These are phyloP conservation scores for Sebastiscus albofasciatus DNA, from an alignment of 2,797 vertebrate genomes.

Conservation along the genomic window DNA sequence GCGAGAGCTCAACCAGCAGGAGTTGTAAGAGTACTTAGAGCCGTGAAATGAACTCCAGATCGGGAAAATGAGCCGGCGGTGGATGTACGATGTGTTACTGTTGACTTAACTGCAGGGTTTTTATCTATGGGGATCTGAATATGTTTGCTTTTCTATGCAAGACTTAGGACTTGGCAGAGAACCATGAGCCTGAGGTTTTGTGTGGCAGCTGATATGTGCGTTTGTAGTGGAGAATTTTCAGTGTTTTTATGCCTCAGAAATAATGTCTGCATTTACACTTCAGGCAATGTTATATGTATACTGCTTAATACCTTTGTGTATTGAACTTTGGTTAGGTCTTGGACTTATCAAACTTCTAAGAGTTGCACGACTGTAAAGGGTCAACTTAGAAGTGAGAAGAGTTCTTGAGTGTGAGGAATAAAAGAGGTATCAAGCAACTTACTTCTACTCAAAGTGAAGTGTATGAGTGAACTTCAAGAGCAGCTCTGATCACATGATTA, in stretches of 20 bases:
- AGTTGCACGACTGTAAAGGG: background rate
- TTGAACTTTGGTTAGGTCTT: background rate
- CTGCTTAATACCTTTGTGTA: background rate
- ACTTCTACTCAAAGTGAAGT: background rate
- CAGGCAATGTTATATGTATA: background rate
- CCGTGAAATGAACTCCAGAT: conserved; percentile 57
- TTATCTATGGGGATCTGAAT: conserved; percentile 55
- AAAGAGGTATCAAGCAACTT: background rate
- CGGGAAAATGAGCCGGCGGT: conserved; percentile 39
- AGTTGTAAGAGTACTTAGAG: conserved; percentile 40
- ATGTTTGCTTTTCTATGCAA: conserved; percentile 51
- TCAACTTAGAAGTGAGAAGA: background rate
- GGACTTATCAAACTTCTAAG: background rate
- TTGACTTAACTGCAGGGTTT: conserved; percentile 64
- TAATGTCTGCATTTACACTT: conserved; percentile 32
- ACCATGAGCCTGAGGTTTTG: conserved; percentile 49
- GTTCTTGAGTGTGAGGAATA: background rate
- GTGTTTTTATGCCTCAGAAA: conserved; percentile 18
- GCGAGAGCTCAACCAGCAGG: conserved; percentile 27
- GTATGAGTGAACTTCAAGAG: background rate
- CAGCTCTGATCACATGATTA: too few species aligned
- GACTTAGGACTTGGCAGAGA: conserved; percentile 55
- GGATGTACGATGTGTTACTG: conserved; percentile 50
- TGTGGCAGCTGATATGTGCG: conserved; percentile 26
- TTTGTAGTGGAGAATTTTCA: conserved; percentile 17